These are phyloP conservation scores for Takifugu bimaculatus DNA, from an alignment of 2,113 vertebrate genomes.

Conservation along the genomic window DNA sequence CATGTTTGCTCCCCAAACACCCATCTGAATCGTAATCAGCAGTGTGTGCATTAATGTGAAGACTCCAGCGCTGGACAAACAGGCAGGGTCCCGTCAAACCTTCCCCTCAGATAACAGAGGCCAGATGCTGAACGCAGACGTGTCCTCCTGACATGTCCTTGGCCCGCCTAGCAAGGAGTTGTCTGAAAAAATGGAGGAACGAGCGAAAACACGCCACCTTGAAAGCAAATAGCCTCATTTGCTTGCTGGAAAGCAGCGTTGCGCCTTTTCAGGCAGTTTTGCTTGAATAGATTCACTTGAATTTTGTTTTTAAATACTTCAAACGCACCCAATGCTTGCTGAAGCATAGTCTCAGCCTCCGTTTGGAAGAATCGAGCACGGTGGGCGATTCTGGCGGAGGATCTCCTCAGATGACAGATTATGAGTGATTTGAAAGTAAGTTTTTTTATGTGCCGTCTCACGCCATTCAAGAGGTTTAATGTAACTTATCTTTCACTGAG, in stretches of 20 bases:
- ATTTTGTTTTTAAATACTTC: too few species aligned
- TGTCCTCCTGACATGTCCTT: constrained; percentile 38
- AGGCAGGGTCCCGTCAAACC: constrained; percentile 26
- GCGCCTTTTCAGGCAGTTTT: not conserved
- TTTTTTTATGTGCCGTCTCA: too few species aligned
- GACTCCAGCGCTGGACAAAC: constrained; percentile 53
- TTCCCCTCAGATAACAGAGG: constrained; percentile 23
- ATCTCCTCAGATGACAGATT: too few species aligned
- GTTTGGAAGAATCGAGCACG: too few species aligned
- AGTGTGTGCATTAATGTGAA: constrained; percentile 48
- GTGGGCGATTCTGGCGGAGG: too few species aligned
- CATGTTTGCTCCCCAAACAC: constrained; percentile 62
- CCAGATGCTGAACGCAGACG: constrained; percentile 26
- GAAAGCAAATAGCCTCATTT: not conserved
- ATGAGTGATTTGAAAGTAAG: too few species aligned
- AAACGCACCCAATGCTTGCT: too few species aligned
- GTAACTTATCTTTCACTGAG: not conserved
- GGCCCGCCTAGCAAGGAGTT: constrained; percentile 18
- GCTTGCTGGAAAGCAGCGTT: not conserved
- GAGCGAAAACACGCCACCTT: not conserved
- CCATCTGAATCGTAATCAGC: constrained; percentile 57
- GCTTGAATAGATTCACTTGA: not conserved
- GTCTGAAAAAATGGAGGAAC: too few species aligned
- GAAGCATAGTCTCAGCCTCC: too few species aligned
- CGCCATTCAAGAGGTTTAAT: not conserved